These are phyloP conservation scores for Botia kubotai DNA, from an alignment of 2,797 vertebrate species.

Conservation along the genomic window DNA sequence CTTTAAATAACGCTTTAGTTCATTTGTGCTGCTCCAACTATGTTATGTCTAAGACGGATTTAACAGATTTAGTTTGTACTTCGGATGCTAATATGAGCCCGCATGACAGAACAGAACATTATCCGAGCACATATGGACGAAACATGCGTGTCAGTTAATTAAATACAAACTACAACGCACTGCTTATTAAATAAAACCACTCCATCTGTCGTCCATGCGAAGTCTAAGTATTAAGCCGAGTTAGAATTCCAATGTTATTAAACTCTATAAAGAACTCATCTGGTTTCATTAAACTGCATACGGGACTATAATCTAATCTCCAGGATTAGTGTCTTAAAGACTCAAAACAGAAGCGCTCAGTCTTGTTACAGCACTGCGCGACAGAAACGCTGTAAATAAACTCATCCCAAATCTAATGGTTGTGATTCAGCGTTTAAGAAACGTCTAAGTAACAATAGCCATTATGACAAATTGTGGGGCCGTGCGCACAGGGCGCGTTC, in stretches of 20 bases:
- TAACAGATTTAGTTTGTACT: neutral
- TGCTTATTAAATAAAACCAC: neutral
- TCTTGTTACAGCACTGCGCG: conserved; percentile 1
- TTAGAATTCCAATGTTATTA: neutral
- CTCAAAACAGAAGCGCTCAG: neutral
- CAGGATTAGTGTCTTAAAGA: conserved; percentile 34
- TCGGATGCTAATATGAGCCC: neutral
- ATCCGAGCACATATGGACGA: conserved; percentile 11
- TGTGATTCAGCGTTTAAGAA: neutral
- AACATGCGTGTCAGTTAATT: conserved; percentile 2
- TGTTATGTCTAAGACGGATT: neutral
- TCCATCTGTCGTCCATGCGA: neutral
- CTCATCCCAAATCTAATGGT: neutral
- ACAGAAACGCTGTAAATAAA: conserved; percentile 29
- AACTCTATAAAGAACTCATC: neutral
- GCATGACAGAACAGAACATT: neutral
- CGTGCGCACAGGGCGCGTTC: neutral
- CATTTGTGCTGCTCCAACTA: neutral
- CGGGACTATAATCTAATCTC: conserved; percentile 26
- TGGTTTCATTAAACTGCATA: conserved; percentile 12
- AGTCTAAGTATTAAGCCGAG: neutral
- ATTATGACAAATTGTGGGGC: neutral
- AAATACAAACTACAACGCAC: conserved; percentile 2
- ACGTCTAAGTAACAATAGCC: neutral
- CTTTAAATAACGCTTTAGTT: neutral